These are phyloP conservation scores for Gymnosoma rotundatum DNA, from an alignment of 2,888 invertebrate species.

Conservation along the genomic window DNA sequence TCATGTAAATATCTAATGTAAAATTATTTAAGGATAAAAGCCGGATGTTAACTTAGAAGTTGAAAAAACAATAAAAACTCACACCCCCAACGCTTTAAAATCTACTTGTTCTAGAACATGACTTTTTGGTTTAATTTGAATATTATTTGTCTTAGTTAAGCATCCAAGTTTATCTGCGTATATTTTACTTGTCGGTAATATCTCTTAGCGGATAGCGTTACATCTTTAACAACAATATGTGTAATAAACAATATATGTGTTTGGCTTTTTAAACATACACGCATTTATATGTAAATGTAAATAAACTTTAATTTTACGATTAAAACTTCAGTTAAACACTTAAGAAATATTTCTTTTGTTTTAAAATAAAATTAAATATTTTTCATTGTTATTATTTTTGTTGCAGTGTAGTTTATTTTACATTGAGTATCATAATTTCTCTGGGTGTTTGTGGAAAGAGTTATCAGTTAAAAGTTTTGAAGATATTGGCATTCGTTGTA, in stretches of 20 bases:
- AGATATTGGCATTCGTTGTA: conserved; percentile 42
- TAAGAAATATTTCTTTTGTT: conserved; percentile 54
- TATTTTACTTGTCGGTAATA: conserved; percentile 11
- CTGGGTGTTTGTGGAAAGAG: conserved; percentile 24
- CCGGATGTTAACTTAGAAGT: conserved; percentile 69
- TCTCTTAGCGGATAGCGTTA: conserved; percentile 40
- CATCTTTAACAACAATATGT: conserved; percentile 33
- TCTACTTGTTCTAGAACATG: conserved; percentile 14
- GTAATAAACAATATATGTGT: neutral
- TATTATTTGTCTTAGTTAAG: conserved; percentile 6
- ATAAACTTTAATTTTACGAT: conserved; percentile 54
- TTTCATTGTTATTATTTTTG: conserved; percentile 38
- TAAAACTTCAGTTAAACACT: conserved; percentile 64
- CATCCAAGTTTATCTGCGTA: conserved; percentile 26
- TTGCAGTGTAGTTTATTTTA: conserved; percentile 62
- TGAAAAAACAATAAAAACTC: conserved; percentile 60
- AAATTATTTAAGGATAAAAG: conserved; percentile 70
- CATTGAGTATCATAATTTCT: conserved; percentile 61
- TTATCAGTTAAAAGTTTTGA: neutral
- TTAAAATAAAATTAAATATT: conserved; percentile 52
- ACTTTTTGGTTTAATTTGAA: conserved; percentile 39
- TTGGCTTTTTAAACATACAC: neutral
- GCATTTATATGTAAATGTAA: conserved; percentile 41
- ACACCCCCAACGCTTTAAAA: conserved; percentile 8
- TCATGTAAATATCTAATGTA: conserved; percentile 56